A percentile compares a stretch with the other conserved stretches of the same genome.
Conservation (phyloP, 2,888 invertebrate genomes). For the Abrostola triplasia region DNA sequence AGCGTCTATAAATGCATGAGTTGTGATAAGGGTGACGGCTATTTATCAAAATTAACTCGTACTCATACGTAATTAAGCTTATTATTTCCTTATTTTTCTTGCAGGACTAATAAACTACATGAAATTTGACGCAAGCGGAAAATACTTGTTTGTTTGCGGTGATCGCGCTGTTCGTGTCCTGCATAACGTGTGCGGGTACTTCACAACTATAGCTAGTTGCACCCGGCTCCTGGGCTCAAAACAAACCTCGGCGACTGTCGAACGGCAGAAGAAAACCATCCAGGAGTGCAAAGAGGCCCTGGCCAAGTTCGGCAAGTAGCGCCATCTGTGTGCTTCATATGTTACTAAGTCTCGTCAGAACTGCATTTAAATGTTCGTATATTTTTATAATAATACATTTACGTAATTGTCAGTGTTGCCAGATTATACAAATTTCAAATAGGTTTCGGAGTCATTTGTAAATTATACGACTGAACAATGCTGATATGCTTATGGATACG, state of each 20-base stretch:
- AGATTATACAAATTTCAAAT: conserved; percentile 12
- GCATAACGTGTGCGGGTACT: conserved; percentile 90
- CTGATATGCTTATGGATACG: no score
- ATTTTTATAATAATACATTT: conserved; percentile 30
- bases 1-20: conserved; percentile 40
- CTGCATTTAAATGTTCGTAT: conserved; percentile 53
- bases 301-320: conserved; percentile 76
- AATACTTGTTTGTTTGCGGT: conserved; percentile 92
- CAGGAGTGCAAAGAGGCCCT: conserved; percentile 87
- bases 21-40: conserved; percentile 39
- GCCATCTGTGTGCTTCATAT: conserved; percentile 25
- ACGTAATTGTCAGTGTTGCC: conserved; percentile 54
- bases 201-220: conserved; percentile 78
- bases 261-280: conserved; percentile 92
- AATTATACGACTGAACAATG: no score
- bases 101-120: conserved; percentile 91
- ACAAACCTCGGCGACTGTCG: conserved; percentile 92
- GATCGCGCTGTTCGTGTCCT: conserved; percentile 93
- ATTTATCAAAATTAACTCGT: conserved; percentile 28
- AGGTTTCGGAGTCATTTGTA: no score
- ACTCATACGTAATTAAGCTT: conserved; percentile 14
- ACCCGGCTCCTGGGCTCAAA: conserved; percentile 84
- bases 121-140: conserved; percentile 92
- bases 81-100: conserved; percentile 59
- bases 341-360: conserved; percentile 42